Conservation (phyloP, 2,888 invertebrate species). For the Blomia tropicalis region DNA sequence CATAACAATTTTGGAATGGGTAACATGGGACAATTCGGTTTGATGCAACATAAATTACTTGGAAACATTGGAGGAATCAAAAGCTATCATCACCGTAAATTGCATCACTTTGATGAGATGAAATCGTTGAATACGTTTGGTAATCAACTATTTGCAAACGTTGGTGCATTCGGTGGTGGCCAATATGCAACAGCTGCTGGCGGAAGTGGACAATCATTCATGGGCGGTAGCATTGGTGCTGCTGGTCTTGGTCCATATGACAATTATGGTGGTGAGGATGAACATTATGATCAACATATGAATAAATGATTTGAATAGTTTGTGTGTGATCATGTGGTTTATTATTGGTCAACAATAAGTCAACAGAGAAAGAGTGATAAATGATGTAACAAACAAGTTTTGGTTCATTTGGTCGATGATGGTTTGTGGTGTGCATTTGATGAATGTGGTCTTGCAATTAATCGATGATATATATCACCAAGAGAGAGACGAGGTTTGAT, state of each 20-base stretch:
- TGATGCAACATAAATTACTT: too few relatives aligned
- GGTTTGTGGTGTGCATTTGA: too few relatives aligned
- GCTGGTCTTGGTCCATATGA: not conserved
- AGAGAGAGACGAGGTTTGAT: too few relatives aligned
- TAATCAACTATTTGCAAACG: not conserved
- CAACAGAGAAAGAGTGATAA: not conserved
- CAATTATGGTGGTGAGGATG: not conserved
- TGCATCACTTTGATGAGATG: constrained; percentile 6
- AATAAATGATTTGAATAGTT: not conserved
- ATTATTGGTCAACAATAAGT: constrained; percentile 8
- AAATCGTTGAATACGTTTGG: not conserved
- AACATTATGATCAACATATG: too few relatives aligned
- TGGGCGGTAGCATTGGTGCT: not conserved
- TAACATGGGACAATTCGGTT: not conserved
- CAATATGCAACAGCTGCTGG: not conserved
- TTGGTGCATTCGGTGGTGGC: not conserved
- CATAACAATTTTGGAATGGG: not conserved
- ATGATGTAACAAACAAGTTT: not conserved
- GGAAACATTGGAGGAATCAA: not conserved
- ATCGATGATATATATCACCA: too few relatives aligned
- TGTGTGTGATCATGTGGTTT: not conserved
- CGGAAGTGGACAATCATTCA: not conserved
- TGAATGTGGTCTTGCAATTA: not conserved
- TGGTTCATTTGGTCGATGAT: not conserved
- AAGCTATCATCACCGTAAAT: constrained; percentile 2